Conservation (phyloP, 2,113 vertebrate species). For the Asarcornis scutulata region DNA sequence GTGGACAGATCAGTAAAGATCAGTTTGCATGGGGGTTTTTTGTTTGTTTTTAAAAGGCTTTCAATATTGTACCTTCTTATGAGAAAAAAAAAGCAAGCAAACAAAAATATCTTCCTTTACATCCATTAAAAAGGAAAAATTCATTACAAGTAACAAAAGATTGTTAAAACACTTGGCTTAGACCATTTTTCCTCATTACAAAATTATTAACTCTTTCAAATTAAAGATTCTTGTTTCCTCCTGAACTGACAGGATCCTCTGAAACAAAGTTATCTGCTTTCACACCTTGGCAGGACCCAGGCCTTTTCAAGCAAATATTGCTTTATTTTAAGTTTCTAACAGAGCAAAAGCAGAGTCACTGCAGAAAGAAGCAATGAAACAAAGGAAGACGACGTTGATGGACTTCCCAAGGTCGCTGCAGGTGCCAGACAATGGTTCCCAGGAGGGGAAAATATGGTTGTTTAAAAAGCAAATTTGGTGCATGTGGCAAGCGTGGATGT, state of each 20-base stretch:
- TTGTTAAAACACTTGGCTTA: slow-evolving; percentile 12
- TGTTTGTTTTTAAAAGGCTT: not conserved
- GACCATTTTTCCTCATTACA: slow-evolving; percentile 51
- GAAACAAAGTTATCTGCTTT: slow-evolving; percentile 60
- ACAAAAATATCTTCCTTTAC: slow-evolving; percentile 19
- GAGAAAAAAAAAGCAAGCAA: slow-evolving; percentile 20
- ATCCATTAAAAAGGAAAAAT: slow-evolving; percentile 31
- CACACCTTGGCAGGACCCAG: slow-evolving; percentile 49
- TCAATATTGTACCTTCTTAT: not conserved
- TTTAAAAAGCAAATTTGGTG: slow-evolving; percentile 73
- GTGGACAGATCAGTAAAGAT: not conserved
- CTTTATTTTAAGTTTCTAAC: slow-evolving; percentile 79
- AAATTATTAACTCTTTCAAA: slow-evolving; percentile 59
- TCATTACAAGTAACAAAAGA: slow-evolving; percentile 24
- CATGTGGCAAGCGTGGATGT: slow-evolving; percentile 79
- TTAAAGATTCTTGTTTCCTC: not conserved
- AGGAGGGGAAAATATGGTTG: slow-evolving; percentile 71
- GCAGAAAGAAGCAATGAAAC: slow-evolving; percentile 88
- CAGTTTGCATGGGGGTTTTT: not conserved
- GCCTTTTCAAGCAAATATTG: slow-evolving; percentile 72
- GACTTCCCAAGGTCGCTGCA: slow-evolving; percentile 89
- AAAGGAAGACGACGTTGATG: slow-evolving; percentile 86
- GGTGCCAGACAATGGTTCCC: slow-evolving; percentile 77
- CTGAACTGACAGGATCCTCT: slow-evolving; percentile 58
- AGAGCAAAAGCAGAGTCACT: slow-evolving; percentile 88